Evolutionary conservation across 2,113 vertebrate genomes (phyloP).

Genomic region (Heptranchias perlo): DNA sequence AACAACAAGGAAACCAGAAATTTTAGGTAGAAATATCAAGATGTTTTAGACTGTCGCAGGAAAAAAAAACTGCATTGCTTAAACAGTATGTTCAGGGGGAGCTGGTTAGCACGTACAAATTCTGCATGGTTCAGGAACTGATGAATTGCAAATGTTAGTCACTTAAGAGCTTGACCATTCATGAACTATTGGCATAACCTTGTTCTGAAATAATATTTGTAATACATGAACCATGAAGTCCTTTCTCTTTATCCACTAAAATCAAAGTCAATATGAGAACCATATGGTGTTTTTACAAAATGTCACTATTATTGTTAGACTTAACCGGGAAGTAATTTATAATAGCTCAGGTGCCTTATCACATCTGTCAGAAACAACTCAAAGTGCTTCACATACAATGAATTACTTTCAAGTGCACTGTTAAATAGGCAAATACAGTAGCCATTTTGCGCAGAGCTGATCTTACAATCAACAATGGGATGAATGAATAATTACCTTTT

Average conservation of each 20-base stretch:
- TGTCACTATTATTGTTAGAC: neutral
- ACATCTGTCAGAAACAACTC: neutral
- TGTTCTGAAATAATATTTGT: neutral
- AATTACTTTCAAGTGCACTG: neutral
- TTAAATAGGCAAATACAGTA: neutral
- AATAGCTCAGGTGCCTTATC: neutral
- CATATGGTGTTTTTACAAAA: neutral
- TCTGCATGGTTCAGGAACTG: neutral
- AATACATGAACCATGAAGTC: neutral
- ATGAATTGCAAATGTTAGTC: neutral
- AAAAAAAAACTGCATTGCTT: neutral
- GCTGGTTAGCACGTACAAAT: neutral
- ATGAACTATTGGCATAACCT: neutral
- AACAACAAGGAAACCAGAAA: neutral
- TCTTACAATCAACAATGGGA: neutral
- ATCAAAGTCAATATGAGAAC: neutral
- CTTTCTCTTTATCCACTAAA: neutral
- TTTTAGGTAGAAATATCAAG: neutral
- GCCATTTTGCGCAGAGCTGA: slow-evolving; percentile 4
- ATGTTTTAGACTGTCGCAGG: too few relatives aligned
- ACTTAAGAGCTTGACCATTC: neutral
- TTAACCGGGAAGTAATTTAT: neutral
- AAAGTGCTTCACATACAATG: neutral
- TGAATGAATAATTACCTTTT: neutral
- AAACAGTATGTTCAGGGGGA: neutral